Conservation (phyloP, 2,113 vertebrate genomes). For the Oncorhynchus masou region DNA sequence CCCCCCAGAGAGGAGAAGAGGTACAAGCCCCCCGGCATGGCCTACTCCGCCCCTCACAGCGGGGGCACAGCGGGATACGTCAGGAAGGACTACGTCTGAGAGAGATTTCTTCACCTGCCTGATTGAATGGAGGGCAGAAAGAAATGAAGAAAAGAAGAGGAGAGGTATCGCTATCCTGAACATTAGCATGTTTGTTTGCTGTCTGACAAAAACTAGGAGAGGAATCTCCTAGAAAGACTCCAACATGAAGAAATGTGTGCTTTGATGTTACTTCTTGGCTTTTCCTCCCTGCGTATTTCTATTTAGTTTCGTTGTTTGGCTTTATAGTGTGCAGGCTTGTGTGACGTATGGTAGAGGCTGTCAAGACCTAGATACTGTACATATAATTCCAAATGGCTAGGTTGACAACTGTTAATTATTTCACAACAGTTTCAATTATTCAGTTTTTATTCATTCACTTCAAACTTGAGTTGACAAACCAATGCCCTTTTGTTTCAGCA, state of each 20-base stretch:
- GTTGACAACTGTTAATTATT: background rate
- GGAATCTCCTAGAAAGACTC: conserved; percentile 1
- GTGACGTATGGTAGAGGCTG: background rate
- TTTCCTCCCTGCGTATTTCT: conserved; percentile 9
- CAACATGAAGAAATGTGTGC: conserved; percentile 63
- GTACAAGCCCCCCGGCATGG: conserved; percentile 72
- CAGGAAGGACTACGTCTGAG: conserved; percentile 78
- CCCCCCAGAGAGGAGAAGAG: conserved; percentile 69
- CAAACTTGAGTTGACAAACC: background rate
- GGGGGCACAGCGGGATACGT: conserved; percentile 62
- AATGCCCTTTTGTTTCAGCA: no score
- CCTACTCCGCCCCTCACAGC: conserved; percentile 67
- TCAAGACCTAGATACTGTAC: background rate
- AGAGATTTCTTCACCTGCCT: background rate
- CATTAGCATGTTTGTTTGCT: conserved; percentile 12
- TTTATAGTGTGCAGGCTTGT: background rate
- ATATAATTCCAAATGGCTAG: background rate
- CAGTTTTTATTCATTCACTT: background rate
- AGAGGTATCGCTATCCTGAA: conserved; percentile 6
- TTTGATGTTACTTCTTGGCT: conserved; percentile 43
- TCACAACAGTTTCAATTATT: background rate
- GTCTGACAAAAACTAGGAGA: conserved; percentile 24
- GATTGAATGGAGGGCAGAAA: background rate
- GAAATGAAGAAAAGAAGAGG: background rate
- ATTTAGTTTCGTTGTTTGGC: background rate